Evolutionary conservation across 2,113 vertebrate species (phyloP), one percentile per base, ranked within the genome.

Genomic region (Anguilla rostrata): DNA sequence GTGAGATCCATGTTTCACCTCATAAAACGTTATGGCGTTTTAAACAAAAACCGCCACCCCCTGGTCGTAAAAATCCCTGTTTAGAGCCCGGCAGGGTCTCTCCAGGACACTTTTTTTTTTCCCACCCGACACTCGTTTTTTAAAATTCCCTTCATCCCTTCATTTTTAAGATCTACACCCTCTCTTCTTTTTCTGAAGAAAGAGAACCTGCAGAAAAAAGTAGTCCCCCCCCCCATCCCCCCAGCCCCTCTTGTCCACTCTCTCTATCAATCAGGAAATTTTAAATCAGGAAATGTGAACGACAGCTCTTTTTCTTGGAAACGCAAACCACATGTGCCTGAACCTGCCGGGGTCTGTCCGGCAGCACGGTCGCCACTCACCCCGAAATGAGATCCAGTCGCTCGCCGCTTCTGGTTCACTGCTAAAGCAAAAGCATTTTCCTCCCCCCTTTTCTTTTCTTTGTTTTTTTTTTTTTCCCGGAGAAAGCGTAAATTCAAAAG

Each of bases 11-110:
- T 90, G 90, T 94, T 97, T 96, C 93, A 94, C 92, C 95, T 93
- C 94, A 95, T 96, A 95, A 96, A 96, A 95, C 9, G 81, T 95
- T 96, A 95, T 87, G 87, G 89, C 92, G 92, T 95, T 96, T 90
- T 95, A 94, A 93, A 94, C 93, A 94, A 94, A 95, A 94, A 88
- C 93, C 91, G 92, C 91, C 94, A 91, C 90, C 93, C 91, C 89
- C 34, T 0, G 85, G 94, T 93, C 91, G 81, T 96, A 96, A 96
- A 96, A 96, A 96, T 93, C 78, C 85, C 90, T 82, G 87, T 43
- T 95, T 94, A 93, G 94, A 95, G 95, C 93, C 92, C 94, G 90
- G 90, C 90, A 89, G 94, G 93, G 92, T 93, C 91, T 93, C 95
- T 39, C 84, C 88, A 95, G 94, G 94, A 95, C 95, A 94, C 92